phyloP scores from a whole-genome alignment of 2,888 invertebrate genomes.

The Dromius quadrimaculatus region DNA sequence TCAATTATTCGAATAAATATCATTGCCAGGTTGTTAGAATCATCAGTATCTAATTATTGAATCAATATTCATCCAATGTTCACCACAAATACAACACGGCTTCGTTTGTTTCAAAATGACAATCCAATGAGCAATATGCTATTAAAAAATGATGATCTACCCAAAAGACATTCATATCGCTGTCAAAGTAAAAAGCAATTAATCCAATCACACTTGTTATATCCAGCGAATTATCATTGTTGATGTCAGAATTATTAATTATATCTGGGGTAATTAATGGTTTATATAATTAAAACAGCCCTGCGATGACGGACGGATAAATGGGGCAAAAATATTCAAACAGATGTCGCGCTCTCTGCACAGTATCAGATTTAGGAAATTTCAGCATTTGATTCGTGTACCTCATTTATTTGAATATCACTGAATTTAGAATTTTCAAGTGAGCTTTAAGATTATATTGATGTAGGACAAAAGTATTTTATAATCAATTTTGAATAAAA shows the following conservation, averaged over 20 bases:
- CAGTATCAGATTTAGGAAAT: no score
- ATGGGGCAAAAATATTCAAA: conserved; percentile 54
- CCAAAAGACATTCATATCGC: conserved; percentile 30
- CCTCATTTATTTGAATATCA: no score
- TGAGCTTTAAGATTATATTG: no score
- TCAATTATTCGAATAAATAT: no score
- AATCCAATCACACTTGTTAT: conserved; percentile 36
- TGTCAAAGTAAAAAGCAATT: conserved; percentile 39
- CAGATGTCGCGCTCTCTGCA: conserved; percentile 53
- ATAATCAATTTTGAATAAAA: no score
- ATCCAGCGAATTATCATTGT: conserved; percentile 41
- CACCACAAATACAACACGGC: conserved; percentile 2
- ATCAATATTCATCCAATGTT: no score
- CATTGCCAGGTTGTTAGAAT: no score
- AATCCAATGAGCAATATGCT: conserved; percentile 32
- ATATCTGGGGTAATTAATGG: conserved; percentile 55
- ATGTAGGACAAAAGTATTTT: no score
- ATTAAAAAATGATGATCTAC: conserved; percentile 29
- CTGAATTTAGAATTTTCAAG: no score
- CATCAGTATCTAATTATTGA: no score
- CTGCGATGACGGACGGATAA: conserved; percentile 56
- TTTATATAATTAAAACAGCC: conserved; percentile 56
- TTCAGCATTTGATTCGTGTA: no score
- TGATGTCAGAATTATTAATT: conserved; percentile 44
- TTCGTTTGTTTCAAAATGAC: background rate